Conservation (phyloP, 2,888 invertebrate genomes). For the Caenorhabditis sp. region DNA sequence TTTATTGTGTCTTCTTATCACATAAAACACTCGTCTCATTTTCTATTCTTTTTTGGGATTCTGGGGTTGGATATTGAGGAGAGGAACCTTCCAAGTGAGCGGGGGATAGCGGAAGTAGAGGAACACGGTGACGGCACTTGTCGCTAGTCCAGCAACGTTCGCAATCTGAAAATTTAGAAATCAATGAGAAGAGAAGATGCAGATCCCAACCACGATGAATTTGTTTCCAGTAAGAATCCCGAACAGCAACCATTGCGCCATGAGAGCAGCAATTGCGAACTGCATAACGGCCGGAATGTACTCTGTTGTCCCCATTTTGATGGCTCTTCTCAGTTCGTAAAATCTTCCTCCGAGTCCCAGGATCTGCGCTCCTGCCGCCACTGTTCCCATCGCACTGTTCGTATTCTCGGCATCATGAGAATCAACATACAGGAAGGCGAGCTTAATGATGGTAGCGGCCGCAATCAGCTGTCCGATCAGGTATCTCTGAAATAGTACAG, state of each 20-base stretch:
- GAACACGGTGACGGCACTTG: conserved; percentile 76
- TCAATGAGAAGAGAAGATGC: no score
- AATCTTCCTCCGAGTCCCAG: conserved; percentile 76
- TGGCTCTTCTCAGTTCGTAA: conserved; percentile 76
- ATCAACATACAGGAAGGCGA: conserved; percentile 77
- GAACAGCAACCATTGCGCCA: conserved; percentile 79
- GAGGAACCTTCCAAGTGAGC: conserved; percentile 80
- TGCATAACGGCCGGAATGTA: conserved; percentile 81
- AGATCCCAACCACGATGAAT: conserved; percentile 76
- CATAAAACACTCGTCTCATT: conserved; percentile 1
- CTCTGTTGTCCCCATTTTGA: conserved; percentile 77
- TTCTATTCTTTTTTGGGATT: conserved; percentile 66
- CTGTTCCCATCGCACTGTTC: conserved; percentile 76
- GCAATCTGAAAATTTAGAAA: conserved; percentile 75
- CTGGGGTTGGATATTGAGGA: conserved; percentile 76
- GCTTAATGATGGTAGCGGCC: conserved; percentile 61
- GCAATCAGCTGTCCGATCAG: conserved; percentile 75
- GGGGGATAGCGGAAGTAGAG: conserved; percentile 82
- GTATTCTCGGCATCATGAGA: conserved; percentile 27
- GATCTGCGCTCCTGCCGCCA: conserved; percentile 81
- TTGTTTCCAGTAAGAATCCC: conserved; percentile 76
- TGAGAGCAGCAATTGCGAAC: conserved; percentile 77
- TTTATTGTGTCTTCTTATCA: conserved; percentile 1
- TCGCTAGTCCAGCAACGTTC: conserved; percentile 77
- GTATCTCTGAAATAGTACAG: conserved; percentile 72